phyloP scores from a whole-genome alignment of 2,888 invertebrate species.

The Thelaira solivaga region DNA sequence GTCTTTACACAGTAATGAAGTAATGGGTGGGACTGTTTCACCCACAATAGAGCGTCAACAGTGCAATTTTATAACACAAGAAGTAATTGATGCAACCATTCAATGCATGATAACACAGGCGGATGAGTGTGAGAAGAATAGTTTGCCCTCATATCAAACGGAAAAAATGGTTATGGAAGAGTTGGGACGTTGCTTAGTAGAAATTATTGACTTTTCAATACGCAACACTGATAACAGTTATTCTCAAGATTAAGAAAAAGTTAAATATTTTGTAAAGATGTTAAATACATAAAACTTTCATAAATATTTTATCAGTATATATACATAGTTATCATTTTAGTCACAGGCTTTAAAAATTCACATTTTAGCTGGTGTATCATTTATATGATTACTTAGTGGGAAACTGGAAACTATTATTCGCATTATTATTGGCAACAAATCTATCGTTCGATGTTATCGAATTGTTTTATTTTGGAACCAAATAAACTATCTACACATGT shows the following conservation, averaged over 20 bases:
- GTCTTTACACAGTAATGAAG: conserved; percentile 16
- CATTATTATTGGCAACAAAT: no score
- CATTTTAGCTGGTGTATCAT: background rate
- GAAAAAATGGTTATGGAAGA: conserved; percentile 90
- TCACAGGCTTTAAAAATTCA: background rate
- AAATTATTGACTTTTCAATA: conserved; percentile 88
- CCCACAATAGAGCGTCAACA: conserved; percentile 77
- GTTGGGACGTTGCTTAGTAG: conserved; percentile 94
- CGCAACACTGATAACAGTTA: conserved; percentile 72
- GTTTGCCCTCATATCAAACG: conserved; percentile 81
- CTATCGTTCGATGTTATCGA: no score
- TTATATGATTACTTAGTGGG: background rate
- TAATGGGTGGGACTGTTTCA: conserved; percentile 16
- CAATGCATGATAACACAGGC: conserved; percentile 97
- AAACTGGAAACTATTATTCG: no score
- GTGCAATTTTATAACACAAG: conserved; percentile 93
- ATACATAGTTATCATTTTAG: background rate
- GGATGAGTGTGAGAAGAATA: conserved; percentile 87
- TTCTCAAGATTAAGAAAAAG: conserved; percentile 63
- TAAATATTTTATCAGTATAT: background rate
- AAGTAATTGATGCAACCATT: conserved; percentile 97
- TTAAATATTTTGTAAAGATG: conserved; percentile 15
- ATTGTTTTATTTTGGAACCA: no score
- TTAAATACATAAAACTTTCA: background rate
- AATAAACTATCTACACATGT: no score